These are phyloP conservation scores for Xylophagus ater DNA, from an alignment of 2,888 invertebrate species.

Conservation along the genomic window DNA sequence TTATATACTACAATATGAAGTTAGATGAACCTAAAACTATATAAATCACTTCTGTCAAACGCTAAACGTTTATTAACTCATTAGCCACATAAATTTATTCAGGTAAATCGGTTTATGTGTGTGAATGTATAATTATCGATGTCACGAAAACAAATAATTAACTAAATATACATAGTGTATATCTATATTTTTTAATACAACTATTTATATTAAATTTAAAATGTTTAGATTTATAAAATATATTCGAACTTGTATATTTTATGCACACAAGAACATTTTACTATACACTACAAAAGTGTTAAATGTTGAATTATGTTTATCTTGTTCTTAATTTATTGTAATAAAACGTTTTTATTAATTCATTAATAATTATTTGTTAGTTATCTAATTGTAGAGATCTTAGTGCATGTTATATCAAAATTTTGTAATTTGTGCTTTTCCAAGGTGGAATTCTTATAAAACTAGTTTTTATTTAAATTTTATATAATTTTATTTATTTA, in stretches of 20 bases:
- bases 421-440: too few species aligned
- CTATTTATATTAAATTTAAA: not conserved
- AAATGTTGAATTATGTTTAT: constrained; percentile 10
- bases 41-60: constrained; percentile 25
- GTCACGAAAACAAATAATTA: constrained; percentile 26
- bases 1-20: not conserved
- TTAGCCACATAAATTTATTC: constrained; percentile 22
- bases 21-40: constrained; percentile 10
- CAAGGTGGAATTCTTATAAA: too few species aligned
- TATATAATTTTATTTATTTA: too few species aligned
- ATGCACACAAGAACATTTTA: too few species aligned
- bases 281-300: too few species aligned
- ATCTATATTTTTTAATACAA: constrained; percentile 3
- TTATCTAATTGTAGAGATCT: constrained; percentile 28
- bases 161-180: constrained; percentile 9
- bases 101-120: constrained; percentile 17
- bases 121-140: constrained; percentile 25
- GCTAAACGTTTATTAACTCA: constrained; percentile 24
- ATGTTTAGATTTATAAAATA: not conserved
- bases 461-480: too few species aligned
- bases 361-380: constrained; percentile 27
- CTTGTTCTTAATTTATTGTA: constrained; percentile 26
- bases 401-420: constrained; percentile 20
- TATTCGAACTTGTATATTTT: not conserved
- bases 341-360: constrained; percentile 30